A percentile compares a stretch with the other conserved stretches of the same genome.
Conservation (phyloP, 1,140 invertebrate species). For the Drosophila albomicans region DNA sequence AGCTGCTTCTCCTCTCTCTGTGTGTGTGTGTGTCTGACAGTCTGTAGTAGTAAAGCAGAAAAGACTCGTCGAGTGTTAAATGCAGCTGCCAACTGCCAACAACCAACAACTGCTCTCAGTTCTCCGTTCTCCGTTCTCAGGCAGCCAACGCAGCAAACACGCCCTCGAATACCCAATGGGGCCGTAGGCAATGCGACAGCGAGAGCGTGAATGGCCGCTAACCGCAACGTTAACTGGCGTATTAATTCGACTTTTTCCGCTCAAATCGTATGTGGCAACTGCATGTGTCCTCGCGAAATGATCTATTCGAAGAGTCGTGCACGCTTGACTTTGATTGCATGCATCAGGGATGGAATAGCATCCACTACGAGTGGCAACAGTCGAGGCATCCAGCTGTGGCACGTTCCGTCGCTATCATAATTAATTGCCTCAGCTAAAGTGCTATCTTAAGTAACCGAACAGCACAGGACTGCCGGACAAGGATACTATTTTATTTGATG, state of each 20-base stretch:
- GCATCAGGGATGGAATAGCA: constrained; percentile 30
- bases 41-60: constrained; percentile 30
- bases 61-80: constrained; percentile 68
- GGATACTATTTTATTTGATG: neutral
- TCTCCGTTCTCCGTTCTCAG: neutral
- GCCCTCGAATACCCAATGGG: constrained; percentile 16
- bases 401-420: constrained; percentile 55
- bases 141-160: constrained; percentile 27
- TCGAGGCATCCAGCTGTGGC: constrained; percentile 18
- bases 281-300: constrained; percentile 24
- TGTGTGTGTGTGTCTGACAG: constrained; percentile 45
- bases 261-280: neutral
- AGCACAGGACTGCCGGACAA: neutral
- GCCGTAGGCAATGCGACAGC: constrained; percentile 45
- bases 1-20: constrained; percentile 40
- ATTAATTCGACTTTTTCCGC: constrained; percentile 70
- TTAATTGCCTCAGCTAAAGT: constrained; percentile 41
- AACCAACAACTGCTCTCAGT: constrained; percentile 9
- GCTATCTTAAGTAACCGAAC: neutral
- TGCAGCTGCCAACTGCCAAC: constrained; percentile 67
- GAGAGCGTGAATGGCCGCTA: constrained; percentile 54
- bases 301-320: constrained; percentile 62
- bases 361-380: neutral
- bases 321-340: constrained; percentile 77
- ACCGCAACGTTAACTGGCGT: constrained; percentile 77